A percentile compares a stretch with the other conserved stretches of the same genome.
Conservation (phyloP, 2,113 vertebrate species). For the Actenoides lindsayi region DNA sequence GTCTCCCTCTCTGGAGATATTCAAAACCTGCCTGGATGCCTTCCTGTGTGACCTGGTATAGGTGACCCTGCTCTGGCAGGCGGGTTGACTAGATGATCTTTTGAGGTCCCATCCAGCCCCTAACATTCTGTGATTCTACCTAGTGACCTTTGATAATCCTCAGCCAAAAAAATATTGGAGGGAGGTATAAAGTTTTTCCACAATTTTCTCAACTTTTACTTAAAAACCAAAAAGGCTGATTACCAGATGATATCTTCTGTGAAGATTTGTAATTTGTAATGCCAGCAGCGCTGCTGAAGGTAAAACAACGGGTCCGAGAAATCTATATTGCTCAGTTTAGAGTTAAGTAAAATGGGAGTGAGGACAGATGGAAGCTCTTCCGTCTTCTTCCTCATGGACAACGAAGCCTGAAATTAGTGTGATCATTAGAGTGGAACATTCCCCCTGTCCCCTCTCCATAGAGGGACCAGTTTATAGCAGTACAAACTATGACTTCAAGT, state of each 20-base stretch:
- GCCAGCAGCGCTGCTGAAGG: neutral
- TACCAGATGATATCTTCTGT: neutral
- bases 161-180: neutral
- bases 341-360: neutral
- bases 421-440: neutral
- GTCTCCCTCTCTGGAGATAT: no score
- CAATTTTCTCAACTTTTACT: neutral
- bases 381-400: neutral
- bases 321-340: neutral
- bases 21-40: no score
- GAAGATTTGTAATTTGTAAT: neutral
- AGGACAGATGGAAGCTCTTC: neutral
- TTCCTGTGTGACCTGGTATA: no score
- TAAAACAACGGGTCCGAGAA: neutral
- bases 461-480: neutral
- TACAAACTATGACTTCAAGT: neutral
- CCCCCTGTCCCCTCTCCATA: fast-evolving
- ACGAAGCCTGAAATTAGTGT: neutral
- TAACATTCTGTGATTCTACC: neutral
- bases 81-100: no score
- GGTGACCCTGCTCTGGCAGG: no score
- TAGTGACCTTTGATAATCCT: neutral
- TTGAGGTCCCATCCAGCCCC: no score
- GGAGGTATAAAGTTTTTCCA: neutral
- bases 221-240: neutral